Evolutionary conservation across 2,797 vertebrate species (phyloP).

Genomic region (Hydrophis major): DNA sequence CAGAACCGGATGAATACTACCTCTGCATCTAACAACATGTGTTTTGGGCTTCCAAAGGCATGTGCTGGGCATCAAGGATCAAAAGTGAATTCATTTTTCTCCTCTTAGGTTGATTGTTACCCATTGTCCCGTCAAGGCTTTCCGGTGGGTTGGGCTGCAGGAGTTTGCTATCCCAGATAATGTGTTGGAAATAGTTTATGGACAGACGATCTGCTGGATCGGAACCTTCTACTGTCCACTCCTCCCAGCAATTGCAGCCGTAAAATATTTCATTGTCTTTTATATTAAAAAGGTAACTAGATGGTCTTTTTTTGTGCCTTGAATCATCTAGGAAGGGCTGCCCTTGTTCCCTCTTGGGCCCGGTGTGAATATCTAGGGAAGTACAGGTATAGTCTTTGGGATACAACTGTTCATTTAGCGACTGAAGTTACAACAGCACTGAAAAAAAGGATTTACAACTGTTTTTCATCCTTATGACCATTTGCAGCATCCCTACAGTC

Average conservation of each 20-base stretch:
- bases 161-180: conserved; percentile 92
- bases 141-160: conserved; percentile 84
- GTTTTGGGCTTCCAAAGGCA: neutral
- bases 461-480: neutral
- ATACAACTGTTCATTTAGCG: neutral
- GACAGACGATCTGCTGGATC: conserved; percentile 97
- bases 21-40: neutral
- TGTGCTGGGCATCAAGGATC: neutral
- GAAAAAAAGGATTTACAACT: neutral
- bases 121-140: conserved; percentile 73
- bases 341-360: neutral
- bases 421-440: neutral
- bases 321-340: neutral
- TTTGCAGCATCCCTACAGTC: neutral
- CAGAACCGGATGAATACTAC: no score
- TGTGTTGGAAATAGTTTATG: conserved; percentile 90
- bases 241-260: conserved; percentile 87
- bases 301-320: neutral
- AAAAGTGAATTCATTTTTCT: neutral
- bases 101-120: conserved; percentile 82
- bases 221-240: conserved; percentile 93
- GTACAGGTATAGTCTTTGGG: neutral
- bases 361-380: neutral
- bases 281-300: conserved; percentile 90
- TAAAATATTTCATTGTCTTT: conserved; percentile 93